Evolutionary conservation across 2,797 vertebrate species (phyloP).

Genomic region (Nyctalus aviator): DNA sequence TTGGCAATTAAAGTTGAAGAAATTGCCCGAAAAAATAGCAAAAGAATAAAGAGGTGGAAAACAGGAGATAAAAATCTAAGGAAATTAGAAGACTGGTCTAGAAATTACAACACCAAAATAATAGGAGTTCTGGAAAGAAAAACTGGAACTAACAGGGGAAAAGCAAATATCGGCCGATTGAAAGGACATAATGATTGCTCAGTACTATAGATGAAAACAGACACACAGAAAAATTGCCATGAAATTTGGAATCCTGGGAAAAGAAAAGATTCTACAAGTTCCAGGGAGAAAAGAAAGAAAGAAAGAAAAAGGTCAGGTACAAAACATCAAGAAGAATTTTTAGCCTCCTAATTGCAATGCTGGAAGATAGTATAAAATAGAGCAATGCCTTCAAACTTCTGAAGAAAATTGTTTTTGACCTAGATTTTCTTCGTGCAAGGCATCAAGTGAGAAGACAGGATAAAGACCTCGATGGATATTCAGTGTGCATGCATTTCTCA

Average conservation of each 20-base stretch:
- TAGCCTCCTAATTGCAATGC: not conserved
- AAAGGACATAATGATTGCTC: not conserved
- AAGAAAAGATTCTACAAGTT: not conserved
- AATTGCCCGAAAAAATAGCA: not conserved
- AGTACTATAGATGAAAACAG: not conserved
- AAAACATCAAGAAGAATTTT: not conserved
- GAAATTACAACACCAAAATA: not conserved
- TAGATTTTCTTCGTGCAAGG: slow-evolving; percentile 15
- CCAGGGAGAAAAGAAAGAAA: not conserved
- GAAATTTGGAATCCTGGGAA: not conserved
- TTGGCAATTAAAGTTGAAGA: slow-evolving; percentile 52
- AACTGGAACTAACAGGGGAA: not conserved
- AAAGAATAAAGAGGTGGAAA: slow-evolving; percentile 19
- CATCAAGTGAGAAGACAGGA: not conserved
- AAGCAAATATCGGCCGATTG: not conserved
- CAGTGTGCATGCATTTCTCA: not conserved
- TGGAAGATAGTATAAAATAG: not conserved
- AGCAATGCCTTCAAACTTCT: not conserved
- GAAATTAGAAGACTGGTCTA: not conserved
- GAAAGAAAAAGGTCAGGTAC: not conserved
- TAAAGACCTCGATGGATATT: not conserved
- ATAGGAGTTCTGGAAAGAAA: slow-evolving; percentile 1
- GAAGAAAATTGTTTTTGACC: not conserved
- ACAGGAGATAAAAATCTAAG: not conserved
- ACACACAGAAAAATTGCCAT: not conserved